Evolutionary conservation across 1,140 invertebrate species (phyloP).

Genomic region (Palaemon carinicauda): DNA sequence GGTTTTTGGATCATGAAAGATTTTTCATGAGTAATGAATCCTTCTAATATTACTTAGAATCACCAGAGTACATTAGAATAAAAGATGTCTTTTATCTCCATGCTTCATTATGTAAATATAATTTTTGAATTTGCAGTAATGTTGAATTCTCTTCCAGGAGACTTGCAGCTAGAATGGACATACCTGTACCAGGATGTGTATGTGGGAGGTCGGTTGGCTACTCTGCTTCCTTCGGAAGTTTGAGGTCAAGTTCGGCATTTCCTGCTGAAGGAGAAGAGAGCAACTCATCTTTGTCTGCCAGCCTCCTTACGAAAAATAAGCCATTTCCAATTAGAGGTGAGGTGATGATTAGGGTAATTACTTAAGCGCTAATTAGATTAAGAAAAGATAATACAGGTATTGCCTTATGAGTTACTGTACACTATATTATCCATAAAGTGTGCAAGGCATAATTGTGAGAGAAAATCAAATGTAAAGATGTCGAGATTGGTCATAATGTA

Average conservation of each 20-base stretch:
- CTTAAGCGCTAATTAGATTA: not conserved
- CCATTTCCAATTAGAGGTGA: slow-evolving; percentile 48
- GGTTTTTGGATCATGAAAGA: too few relatives aligned
- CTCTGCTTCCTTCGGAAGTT: slow-evolving; percentile 1
- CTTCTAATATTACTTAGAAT: too few relatives aligned
- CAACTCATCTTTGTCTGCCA: slow-evolving; percentile 36
- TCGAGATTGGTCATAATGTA: too few relatives aligned
- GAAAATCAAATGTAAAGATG: too few relatives aligned
- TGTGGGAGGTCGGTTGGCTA: slow-evolving; percentile 31
- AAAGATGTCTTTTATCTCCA: too few relatives aligned
- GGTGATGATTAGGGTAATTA: not conserved
- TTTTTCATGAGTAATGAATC: too few relatives aligned
- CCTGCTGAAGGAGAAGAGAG: not conserved
- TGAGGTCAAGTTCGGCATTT: not conserved
- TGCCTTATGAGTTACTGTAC: too few relatives aligned
- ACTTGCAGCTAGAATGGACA: slow-evolving; percentile 33
- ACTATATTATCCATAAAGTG: too few relatives aligned
- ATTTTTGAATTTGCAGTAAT: not conserved
- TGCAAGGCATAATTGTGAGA: too few relatives aligned
- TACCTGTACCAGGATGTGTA: slow-evolving; percentile 28
- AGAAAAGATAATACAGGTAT: not conserved
- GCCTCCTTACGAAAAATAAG: slow-evolving; percentile 44
- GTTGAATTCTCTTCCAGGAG: not conserved
- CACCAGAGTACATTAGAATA: too few relatives aligned
- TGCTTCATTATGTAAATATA: too few relatives aligned